Base-by-base conservation (phyloP, 2,113 vertebrate genomes). In the Semnornis frantzii region DNA sequence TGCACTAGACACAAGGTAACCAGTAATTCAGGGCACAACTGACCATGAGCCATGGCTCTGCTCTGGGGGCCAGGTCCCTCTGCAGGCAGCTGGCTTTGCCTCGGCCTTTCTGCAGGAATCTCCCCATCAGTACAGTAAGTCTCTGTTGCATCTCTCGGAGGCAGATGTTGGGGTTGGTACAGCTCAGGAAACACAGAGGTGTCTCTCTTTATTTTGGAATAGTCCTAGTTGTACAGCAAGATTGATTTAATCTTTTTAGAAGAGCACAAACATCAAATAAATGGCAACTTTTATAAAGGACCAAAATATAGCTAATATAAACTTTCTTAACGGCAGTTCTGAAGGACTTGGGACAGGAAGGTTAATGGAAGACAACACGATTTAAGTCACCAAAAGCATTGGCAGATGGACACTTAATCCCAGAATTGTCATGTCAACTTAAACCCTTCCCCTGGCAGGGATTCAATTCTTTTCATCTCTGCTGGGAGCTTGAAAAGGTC, bases 401-500 rank as follows among this genome's bases (percentile, higher is more conserved):
- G 65, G 62, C 72, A 95, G 80, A 74, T 31, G 96, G 68, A 68
- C 55, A n/a, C 66, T 94, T 95, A 97, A 92, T 89, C 77, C 91
- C 89, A 92, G 95, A 96, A 95, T 71, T 90, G 72, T 95, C 82
- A n/a, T 63, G 84, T 95, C 93, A 95, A 77, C 15, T 90, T 88
- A 97, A 96, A 94, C 48, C 62, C 33, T 74, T 83, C 46, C 77
- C 65, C 48, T 94, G 75, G 85, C 78, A 94, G 58, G 74, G 55
- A 96, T 92, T 96, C 86, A 94, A 89, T 95, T 91, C 27, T 64
- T 92, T 93, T 88, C 68, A 33, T 94, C 76, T 92, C 74, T 97
- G 90, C 96, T 82, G 86, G 82, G 77, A 75, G 86, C 82, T 74
- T 87, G 46, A 60, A 94, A 97, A 97, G 88, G 94, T 96, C 94